Conservation (phyloP, 2,888 invertebrate species). For the Diaprepes abbreviatus region DNA sequence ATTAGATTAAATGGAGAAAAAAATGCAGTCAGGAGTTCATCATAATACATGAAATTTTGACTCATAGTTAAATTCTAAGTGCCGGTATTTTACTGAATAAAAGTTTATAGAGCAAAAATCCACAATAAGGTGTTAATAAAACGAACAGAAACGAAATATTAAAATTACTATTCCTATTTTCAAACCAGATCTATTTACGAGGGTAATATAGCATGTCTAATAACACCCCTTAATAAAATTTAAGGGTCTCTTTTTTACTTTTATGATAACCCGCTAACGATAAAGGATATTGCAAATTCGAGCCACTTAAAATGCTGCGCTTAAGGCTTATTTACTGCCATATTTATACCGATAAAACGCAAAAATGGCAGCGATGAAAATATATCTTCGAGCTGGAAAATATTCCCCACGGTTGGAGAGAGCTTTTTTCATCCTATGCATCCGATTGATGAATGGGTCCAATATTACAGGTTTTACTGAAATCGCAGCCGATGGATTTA, state of each 20-base stretch:
- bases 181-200: constrained; percentile 6
- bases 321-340: constrained; percentile 36
- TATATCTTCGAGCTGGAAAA: constrained; percentile 23
- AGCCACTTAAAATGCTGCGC: constrained; percentile 33
- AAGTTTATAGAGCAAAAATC: too few species aligned
- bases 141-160: neutral
- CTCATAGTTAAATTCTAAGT: too few species aligned
- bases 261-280: constrained; percentile 24
- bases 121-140: neutral
- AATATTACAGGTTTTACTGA: constrained; percentile 18
- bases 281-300: constrained; percentile 35
- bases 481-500: constrained; percentile 1
- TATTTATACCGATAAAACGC: constrained; percentile 35
- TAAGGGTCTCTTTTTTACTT: constrained; percentile 17
- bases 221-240: constrained; percentile 26
- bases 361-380: constrained; percentile 33
- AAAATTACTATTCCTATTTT: neutral
- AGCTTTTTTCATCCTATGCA: constrained; percentile 15
- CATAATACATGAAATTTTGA: too few species aligned
- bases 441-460: constrained; percentile 15
- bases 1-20: too few species aligned
- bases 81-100: too few species aligned
- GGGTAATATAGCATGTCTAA: neutral
- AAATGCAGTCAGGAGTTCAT: too few species aligned
- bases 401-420: constrained; percentile 8